Evolutionary conservation across 1,140 invertebrate genomes (phyloP).

Genomic region (Bicyclus anynana): DNA sequence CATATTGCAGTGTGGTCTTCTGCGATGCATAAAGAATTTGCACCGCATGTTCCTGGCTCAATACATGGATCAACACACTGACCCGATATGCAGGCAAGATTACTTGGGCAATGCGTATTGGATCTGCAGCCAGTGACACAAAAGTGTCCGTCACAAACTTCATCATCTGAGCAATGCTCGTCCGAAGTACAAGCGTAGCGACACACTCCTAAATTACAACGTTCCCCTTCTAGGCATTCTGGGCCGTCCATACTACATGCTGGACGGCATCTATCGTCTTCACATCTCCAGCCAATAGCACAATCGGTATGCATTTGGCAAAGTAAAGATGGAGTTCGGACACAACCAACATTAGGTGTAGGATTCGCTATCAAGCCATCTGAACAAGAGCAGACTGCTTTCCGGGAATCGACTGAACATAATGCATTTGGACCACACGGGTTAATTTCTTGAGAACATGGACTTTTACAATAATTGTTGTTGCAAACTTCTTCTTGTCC

Average conservation of each 20-base stretch:
- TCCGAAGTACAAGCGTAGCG: conserved; percentile 87
- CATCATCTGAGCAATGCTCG: conserved; percentile 86
- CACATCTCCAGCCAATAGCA: conserved; percentile 82
- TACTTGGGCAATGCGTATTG: conserved; percentile 85
- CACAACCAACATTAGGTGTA: conserved; percentile 88
- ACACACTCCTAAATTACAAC: conserved; percentile 84
- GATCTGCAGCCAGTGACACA: conserved; percentile 89
- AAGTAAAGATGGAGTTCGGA: conserved; percentile 83
- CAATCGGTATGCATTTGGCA: conserved; percentile 88
- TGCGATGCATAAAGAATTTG: conserved; percentile 85
- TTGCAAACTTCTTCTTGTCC: conserved; percentile 88
- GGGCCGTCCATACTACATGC: conserved; percentile 86
- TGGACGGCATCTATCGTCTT: conserved; percentile 83
- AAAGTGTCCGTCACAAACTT: conserved; percentile 89
- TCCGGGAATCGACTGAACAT: conserved; percentile 88
- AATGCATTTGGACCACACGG: conserved; percentile 91
- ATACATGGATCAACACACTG: conserved; percentile 87
- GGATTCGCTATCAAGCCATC: conserved; percentile 89
- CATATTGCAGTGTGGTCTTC: conserved; percentile 85
- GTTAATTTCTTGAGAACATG: conserved; percentile 81
- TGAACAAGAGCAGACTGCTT: conserved; percentile 88
- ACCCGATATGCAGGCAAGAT: conserved; percentile 84
- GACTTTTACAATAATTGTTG: conserved; percentile 88
- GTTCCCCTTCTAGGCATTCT: conserved; percentile 89
- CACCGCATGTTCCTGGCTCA: conserved; percentile 88